These are phyloP conservation scores for Eristalis arbustorum DNA, from an alignment of 2,888 invertebrate species.

Conservation along the genomic window DNA sequence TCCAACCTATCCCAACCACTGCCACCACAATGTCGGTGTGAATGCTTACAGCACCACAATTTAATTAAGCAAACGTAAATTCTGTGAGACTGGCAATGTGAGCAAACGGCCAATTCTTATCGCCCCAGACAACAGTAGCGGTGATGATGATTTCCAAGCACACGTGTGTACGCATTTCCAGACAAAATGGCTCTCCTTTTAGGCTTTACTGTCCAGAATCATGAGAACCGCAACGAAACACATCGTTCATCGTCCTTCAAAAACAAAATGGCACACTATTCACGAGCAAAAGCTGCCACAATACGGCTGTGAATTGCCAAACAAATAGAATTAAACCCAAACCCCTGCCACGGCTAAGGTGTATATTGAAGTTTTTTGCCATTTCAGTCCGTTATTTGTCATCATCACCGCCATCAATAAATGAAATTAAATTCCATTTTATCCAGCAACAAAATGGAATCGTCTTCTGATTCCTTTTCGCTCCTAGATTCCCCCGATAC, in stretches of 20 bases:
- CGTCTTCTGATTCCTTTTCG: not conserved
- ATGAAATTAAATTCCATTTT: slow-evolving; percentile 63
- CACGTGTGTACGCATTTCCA: slow-evolving; percentile 8
- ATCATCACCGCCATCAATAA: slow-evolving; percentile 59
- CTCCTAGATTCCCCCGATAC: not conserved
- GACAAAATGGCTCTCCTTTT: slow-evolving; percentile 12
- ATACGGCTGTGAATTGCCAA: slow-evolving; percentile 43
- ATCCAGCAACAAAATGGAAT: slow-evolving; percentile 14
- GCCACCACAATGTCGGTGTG: not conserved
- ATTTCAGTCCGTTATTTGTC: slow-evolving; percentile 38
- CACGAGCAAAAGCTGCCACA: slow-evolving; percentile 14
- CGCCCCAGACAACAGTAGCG: slow-evolving; percentile 2
- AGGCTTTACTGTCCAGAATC: slow-evolving; percentile 28
- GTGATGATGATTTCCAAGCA: slow-evolving; percentile 21
- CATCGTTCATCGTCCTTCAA: slow-evolving; percentile 20
- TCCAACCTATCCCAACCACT: not conserved
- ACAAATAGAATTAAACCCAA: slow-evolving; percentile 26
- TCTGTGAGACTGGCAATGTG: slow-evolving; percentile 12
- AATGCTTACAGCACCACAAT: slow-evolving; percentile 3
- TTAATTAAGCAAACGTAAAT: slow-evolving; percentile 53
- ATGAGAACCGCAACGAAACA: slow-evolving; percentile 3
- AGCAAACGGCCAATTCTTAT: slow-evolving; percentile 29
- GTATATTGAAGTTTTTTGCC: slow-evolving; percentile 8
- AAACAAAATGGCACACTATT: slow-evolving; percentile 7
- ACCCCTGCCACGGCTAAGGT: not conserved